Conservation (phyloP, 2,797 vertebrate species). For the Tolypeutes matacus region DNA sequence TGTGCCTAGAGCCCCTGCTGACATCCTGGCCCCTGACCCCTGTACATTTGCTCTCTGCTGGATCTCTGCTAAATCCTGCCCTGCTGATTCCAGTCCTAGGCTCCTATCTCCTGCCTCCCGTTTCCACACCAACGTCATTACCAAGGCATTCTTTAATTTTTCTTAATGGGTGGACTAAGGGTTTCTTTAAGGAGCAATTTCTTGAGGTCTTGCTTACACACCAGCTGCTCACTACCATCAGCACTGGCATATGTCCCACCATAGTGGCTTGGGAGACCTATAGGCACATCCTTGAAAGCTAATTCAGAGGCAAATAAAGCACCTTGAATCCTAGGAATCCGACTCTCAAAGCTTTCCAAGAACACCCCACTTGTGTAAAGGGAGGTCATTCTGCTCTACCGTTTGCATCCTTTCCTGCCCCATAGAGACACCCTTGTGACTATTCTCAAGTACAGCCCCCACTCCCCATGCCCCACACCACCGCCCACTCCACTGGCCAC, state of each 20-base stretch:
- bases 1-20: neutral
- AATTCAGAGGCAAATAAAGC: neutral
- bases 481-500: neutral
- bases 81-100: neutral
- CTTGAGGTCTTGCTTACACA: neutral
- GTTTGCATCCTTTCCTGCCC: neutral
- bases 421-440: neutral
- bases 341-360: neutral
- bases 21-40: neutral
- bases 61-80: neutral
- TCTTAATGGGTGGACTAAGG: neutral
- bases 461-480: neutral
- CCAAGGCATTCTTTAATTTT: neutral
- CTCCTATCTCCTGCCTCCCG: neutral
- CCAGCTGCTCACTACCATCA: neutral
- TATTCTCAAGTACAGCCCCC: neutral
- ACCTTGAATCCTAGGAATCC: neutral
- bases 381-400: neutral
- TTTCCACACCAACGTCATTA: neutral
- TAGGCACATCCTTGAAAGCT: constrained; percentile 1
- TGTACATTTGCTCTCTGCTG: fast-evolving
- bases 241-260: neutral
- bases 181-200: neutral
- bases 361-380: neutral
- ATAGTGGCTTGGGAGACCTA: neutral